These are phyloP conservation scores for Kradibia gibbosae DNA, from an alignment of 1,140 invertebrate species.

Conservation along the genomic window DNA sequence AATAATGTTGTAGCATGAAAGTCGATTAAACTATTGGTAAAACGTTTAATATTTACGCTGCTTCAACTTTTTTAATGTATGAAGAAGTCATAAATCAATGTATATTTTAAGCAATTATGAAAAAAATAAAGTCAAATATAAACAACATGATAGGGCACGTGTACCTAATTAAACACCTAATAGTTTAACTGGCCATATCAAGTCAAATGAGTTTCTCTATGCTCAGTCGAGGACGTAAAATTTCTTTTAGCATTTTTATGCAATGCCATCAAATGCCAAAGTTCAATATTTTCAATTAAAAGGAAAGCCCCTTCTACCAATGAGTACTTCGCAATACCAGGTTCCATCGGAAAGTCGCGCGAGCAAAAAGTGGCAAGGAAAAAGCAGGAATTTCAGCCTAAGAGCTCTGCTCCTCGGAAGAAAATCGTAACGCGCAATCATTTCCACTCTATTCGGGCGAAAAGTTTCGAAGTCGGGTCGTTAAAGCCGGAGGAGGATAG, in stretches of 20 bases:
- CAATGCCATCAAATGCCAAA: not conserved
- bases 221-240: not conserved
- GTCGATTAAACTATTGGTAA: too few species aligned
- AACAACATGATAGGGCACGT: not conserved
- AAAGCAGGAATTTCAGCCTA: constrained; percentile 1
- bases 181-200: not conserved
- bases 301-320: not conserved
- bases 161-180: not conserved
- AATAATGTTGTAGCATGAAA: too few species aligned
- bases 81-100: not conserved
- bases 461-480: constrained; percentile 6
- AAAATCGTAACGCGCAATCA: not conserved
- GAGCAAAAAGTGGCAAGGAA: not conserved
- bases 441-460: not conserved
- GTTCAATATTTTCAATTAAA: not conserved
- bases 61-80: not conserved
- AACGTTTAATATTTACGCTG: too few species aligned
- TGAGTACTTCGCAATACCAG: not conserved
- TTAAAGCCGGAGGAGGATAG: constrained; percentile 18
- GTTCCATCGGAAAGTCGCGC: not conserved
- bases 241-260: not conserved
- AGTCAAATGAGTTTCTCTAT: not conserved
- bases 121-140: not conserved
- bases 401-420: not conserved
- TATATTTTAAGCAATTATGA: not conserved